Evolutionary conservation across 1,140 invertebrate species (phyloP).

Genomic region (Neoseiulus cucumeris): DNA sequence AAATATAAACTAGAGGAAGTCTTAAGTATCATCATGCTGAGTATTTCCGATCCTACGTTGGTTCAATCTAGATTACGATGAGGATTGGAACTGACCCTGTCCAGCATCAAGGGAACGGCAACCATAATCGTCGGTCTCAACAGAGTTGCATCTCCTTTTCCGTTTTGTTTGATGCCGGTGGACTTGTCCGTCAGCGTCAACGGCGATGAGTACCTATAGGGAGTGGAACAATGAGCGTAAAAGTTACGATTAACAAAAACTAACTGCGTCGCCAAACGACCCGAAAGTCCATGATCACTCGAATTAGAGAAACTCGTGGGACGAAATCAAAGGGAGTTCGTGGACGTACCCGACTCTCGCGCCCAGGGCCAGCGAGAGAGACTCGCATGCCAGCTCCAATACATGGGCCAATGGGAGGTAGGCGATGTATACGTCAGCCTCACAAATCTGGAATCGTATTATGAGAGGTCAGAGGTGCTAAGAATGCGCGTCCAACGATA

Average conservation of each 20-base stretch:
- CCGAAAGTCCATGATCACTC: background rate
- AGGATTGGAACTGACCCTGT: background rate
- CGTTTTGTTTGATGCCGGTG: conserved; percentile 22
- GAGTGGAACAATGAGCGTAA: conserved; percentile 7
- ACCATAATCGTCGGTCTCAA: conserved; percentile 23
- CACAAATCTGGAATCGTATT: conserved; percentile 22
- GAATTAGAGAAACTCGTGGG: too few relatives aligned
- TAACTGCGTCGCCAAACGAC: too few relatives aligned
- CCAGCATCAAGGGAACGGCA: conserved; percentile 32
- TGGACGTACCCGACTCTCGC: conserved; percentile 85
- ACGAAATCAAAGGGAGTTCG: conserved; percentile 40
- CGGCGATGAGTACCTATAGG: conserved; percentile 23
- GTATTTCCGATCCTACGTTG: too few relatives aligned
- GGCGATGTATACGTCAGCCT: conserved; percentile 65
- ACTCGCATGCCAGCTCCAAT: conserved; percentile 59
- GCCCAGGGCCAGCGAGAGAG: conserved; percentile 40
- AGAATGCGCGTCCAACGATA: too few relatives aligned
- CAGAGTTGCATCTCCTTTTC: conserved; percentile 22
- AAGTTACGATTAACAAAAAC: too few relatives aligned
- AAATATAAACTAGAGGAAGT: too few relatives aligned
- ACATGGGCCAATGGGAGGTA: conserved; percentile 94
- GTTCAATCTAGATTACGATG: too few relatives aligned
- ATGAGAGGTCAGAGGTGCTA: too few relatives aligned
- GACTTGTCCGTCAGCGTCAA: conserved; percentile 23
- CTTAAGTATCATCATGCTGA: too few relatives aligned